Base-by-base conservation (phyloP, 1,140 invertebrate genomes). In the Protaetia brevitarsis region DNA sequence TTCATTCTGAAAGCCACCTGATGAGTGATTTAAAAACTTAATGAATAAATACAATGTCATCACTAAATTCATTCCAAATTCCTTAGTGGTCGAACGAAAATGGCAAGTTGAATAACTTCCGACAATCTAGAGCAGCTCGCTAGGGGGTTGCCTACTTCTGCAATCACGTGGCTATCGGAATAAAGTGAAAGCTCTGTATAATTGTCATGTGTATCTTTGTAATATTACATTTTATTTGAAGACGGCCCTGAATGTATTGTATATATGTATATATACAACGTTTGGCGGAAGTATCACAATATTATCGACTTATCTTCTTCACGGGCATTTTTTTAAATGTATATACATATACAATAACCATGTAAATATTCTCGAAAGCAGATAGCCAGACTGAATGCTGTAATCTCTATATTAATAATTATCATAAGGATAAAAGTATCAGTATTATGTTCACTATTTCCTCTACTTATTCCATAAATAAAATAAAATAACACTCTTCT, bases 191-290 rank as follows among this genome's bases (percentile, higher is more conserved):
- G n/a, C n/a, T n/a, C n/a, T n/a, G n/a, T n/a, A n/a, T n/a, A n/a
- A n/a, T n/a, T 45, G 41, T 45, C 23, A 45, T 45, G 23, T 21
- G n/a, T n/a, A n/a, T n/a, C n/a, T 45, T 45, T 13, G 2, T 45
- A 19, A 10, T 45, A 45, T 19, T 45, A 45, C 23, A 21, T 13
- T 19, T 45, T 19, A 21, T 45, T 45, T 45, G 23, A 13, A 21
- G 41, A 45, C 23, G 23, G 41, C 16, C 41, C 8, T 45, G 41
- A 19, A 19, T 45, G 41, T 6, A 41, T 45, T 45, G 41, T 45
- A 45, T 45, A 45, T 45, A 16, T 19, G 41, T 45, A 45, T 45
- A 45, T 45, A 45, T 45, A 45, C 41, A 45, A 45, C 19, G 41
- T 45, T 45, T 45, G 41, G 41, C 41, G 41, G 41, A 45, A 45